Evolutionary conservation across 2,888 invertebrate genomes (phyloP).

Genomic region (Asteroscopus sphinx): DNA sequence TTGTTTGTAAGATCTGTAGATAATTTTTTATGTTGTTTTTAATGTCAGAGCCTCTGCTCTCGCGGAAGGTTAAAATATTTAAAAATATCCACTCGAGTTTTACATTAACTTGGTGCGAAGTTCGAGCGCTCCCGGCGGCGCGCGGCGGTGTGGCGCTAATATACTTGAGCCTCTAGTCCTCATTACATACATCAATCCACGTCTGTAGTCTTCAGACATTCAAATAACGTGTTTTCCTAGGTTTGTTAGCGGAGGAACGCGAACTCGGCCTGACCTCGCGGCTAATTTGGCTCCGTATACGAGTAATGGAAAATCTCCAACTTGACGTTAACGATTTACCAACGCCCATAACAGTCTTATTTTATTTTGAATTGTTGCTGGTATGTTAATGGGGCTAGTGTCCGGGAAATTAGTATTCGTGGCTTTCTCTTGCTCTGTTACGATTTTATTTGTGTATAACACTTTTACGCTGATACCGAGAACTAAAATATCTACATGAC

Average conservation of each 20-base stretch:
- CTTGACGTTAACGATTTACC: slow-evolving; percentile 64
- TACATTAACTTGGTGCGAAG: slow-evolving; percentile 7
- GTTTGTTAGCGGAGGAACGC: slow-evolving; percentile 70
- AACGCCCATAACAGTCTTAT: slow-evolving; percentile 62
- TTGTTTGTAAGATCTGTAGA: slow-evolving; percentile 16
- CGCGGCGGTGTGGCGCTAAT: slow-evolving; percentile 11
- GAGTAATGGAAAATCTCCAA: slow-evolving; percentile 71
- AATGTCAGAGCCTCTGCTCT: slow-evolving; percentile 15
- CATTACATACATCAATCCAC: slow-evolving; percentile 55
- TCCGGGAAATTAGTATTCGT: slow-evolving; percentile 48
- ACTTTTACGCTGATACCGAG: slow-evolving; percentile 40
- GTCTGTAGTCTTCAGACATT: slow-evolving; percentile 51
- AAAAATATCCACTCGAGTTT: slow-evolving; percentile 27
- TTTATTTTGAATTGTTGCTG: slow-evolving; percentile 60
- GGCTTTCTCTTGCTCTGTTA: slow-evolving; percentile 31
- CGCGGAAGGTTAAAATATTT: slow-evolving; percentile 36
- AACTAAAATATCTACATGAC: slow-evolving; percentile 60
- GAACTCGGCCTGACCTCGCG: slow-evolving; percentile 66
- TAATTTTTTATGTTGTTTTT: slow-evolving; percentile 34
- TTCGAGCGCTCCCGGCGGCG: slow-evolving; percentile 1
- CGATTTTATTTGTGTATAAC: slow-evolving; percentile 31
- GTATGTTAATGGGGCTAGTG: slow-evolving; percentile 61
- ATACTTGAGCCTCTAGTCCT: slow-evolving; percentile 20
- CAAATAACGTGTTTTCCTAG: slow-evolving; percentile 65
- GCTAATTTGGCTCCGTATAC: slow-evolving; percentile 71